A percentile compares a stretch with the other conserved stretches of the same genome.
Conservation (phyloP, 1,140 invertebrate species). For the Drosophila rufa region DNA sequence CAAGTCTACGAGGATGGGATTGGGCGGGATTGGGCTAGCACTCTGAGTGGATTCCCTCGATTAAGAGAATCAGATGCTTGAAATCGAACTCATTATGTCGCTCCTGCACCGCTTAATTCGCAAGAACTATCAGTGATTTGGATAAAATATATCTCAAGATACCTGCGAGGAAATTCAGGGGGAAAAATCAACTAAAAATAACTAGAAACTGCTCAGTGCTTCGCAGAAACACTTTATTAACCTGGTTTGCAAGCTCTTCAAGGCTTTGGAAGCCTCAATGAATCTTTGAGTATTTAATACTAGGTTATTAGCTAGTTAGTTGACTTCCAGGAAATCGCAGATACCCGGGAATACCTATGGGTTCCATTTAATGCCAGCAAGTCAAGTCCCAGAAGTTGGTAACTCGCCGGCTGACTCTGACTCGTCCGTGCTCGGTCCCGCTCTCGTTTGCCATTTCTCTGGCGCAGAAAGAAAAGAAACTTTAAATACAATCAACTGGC, state of each 20-base stretch:
- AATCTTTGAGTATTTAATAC: too few species aligned
- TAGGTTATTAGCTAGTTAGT: too few species aligned
- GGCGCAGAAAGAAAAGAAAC: slow-evolving; percentile 28
- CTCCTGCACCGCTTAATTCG: not conserved
- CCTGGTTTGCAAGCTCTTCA: too few species aligned
- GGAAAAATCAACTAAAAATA: too few species aligned
- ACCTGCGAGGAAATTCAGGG: too few species aligned
- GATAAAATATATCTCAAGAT: not conserved
- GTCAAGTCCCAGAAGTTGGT: slow-evolving; percentile 18
- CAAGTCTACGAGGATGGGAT: slow-evolving; percentile 23
- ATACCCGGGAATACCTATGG: not conserved
- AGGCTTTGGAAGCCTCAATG: too few species aligned
- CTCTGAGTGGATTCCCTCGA: slow-evolving; percentile 5
- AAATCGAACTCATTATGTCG: not conserved
- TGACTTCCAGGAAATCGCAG: not conserved
- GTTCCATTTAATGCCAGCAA: not conserved
- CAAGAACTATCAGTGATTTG: not conserved
- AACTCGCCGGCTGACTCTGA: not conserved
- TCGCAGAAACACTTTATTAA: too few species aligned
- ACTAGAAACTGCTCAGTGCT: too few species aligned
- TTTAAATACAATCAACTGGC: slow-evolving; percentile 62
- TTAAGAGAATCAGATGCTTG: not conserved
- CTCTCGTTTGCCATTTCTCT: slow-evolving; percentile 26
- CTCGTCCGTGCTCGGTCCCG: too few species aligned
- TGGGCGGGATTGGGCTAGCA: slow-evolving; percentile 6